phyloP scores from a whole-genome alignment of 2,113 vertebrate species.

The Oreochromis aureus region DNA sequence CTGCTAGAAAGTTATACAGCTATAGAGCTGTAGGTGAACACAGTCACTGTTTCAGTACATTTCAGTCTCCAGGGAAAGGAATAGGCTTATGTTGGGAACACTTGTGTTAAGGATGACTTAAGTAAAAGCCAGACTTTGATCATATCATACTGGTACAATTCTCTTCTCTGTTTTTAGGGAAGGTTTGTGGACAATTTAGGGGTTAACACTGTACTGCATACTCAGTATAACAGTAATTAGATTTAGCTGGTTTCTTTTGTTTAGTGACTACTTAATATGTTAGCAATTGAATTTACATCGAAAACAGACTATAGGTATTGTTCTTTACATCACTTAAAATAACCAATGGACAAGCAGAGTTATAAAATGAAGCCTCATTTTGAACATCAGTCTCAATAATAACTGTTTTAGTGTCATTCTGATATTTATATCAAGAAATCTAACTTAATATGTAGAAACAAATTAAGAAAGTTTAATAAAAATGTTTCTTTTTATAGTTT shows the following conservation, averaged over 20 bases:
- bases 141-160: neutral
- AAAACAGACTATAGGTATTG: neutral
- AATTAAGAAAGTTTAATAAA: neutral
- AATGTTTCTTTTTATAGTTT: neutral
- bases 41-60: neutral
- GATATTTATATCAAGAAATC: neutral
- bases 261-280: neutral
- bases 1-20: neutral
- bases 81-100: neutral
- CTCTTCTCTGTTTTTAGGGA: neutral
- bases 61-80: neutral
- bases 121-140: neutral
- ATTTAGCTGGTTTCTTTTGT: neutral
- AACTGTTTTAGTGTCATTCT: neutral
- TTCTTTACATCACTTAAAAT: neutral
- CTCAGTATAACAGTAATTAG: neutral
- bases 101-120: neutral
- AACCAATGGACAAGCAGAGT: neutral
- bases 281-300: neutral
- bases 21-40: neutral
- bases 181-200: neutral
- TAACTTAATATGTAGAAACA: neutral
- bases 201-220: neutral
- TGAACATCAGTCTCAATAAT: neutral
- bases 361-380: neutral